Evolutionary conservation across 2,797 vertebrate species (phyloP).

Genomic region (Urocyon cinereoargenteus): DNA sequence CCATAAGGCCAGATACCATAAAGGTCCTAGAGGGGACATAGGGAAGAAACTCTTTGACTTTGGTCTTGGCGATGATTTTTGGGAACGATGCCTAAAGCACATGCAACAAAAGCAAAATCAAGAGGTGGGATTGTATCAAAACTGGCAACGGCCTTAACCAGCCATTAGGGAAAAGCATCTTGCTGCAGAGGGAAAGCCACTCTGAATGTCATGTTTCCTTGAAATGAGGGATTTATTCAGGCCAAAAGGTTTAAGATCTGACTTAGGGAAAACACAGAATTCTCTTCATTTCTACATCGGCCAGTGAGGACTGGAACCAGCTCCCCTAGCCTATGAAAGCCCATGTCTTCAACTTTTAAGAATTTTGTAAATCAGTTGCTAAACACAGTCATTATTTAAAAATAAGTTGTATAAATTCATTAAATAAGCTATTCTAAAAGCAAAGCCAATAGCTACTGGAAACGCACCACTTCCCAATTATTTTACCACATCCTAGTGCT

Average conservation of each 20-base stretch:
- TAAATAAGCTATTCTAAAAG: neutral
- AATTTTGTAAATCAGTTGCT: neutral
- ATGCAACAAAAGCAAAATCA: neutral
- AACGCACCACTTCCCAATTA: neutral
- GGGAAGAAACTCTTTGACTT: neutral
- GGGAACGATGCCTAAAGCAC: neutral
- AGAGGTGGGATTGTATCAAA: accelerated
- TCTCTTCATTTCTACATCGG: neutral
- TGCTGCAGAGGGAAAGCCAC: neutral
- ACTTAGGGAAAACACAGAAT: neutral
- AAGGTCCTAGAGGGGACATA: neutral
- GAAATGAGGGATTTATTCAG: neutral
- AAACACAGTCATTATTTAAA: neutral
- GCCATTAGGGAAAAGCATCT: neutral
- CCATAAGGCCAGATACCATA: neutral
- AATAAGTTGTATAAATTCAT: neutral
- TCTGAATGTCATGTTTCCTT: neutral
- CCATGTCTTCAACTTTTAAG: neutral
- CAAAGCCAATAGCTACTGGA: neutral
- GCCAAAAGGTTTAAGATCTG: neutral
- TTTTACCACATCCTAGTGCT: neutral
- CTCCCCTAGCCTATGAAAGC: neutral
- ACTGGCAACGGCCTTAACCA: neutral
- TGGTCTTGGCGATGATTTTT: neutral
- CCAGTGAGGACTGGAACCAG: no score